Evolutionary conservation across 2,888 invertebrate genomes (phyloP), one percentile per base, ranked within the genome.

Genomic region (Hipparchia semele): DNA sequence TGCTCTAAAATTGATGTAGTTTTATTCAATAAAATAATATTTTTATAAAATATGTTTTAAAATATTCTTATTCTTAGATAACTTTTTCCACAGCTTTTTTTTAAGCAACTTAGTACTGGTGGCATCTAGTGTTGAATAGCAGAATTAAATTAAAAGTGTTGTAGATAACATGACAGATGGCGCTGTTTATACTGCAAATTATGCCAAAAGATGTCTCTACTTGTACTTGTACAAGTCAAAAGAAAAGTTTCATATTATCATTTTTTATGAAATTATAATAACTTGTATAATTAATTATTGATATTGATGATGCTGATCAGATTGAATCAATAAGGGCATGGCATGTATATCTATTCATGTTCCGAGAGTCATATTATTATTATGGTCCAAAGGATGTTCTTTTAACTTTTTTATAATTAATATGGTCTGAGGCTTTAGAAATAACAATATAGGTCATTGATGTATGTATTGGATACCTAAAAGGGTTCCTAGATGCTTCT

Each of bases 121-220:
- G 81, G 69, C 82, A 82, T 85, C 90, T 88, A 78, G 76, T 75
- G 77, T 6, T 54, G 73, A 86, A 77, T 87, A 87, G 86, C 33
- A 6, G 2, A 72, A 72, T 56, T 67, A 68, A 56, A 59, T 64
- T 9, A 0, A n/a, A 54, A 65, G 7, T 23, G 10, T 53, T 1
- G 10, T 39, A n/a, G 51, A 10, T 33, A 10, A 71, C 39, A 10
- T 33, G 12, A 71, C 39, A 39, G 72, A 70, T 67, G 70, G 53
- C 70, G 13, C 53, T 46, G 45, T 4, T 10, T 8, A 39, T 54
- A 39, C 60, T 56, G 49, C 6, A n/a, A 33, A 39, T 45, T 12
- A 13, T 33, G 13, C 4, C 46, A 33, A 67, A 49, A 74, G 74
- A 70, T 74, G 74, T 68, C 74, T 10, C 72, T 70, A 66, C 53